A percentile compares a stretch with the other conserved stretches of the same genome.
phyloP scores from a whole-genome alignment of 30 jellyfish, hydroid and myxozoan species.

The Aurelia sp. region DNA sequence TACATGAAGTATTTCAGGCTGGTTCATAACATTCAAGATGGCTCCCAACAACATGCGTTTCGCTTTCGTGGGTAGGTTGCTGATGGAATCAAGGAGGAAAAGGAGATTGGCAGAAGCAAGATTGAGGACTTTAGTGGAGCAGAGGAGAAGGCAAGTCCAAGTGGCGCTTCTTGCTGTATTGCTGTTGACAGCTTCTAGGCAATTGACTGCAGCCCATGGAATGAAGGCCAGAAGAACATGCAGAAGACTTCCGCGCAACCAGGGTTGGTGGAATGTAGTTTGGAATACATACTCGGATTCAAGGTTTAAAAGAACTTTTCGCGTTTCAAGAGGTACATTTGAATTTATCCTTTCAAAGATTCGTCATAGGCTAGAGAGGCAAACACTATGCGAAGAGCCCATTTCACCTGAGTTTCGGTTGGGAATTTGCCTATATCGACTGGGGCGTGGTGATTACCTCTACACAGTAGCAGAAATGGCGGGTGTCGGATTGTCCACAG shows the following conservation, averaged over 20 bases:
- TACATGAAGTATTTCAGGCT: slow-evolving; percentile 1
- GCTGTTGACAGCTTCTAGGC: slow-evolving; percentile 5
- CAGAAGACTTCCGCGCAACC: slow-evolving; percentile 6
- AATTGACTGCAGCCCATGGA: neutral
- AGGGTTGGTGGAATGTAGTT: slow-evolving; percentile 39
- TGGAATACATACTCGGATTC: slow-evolving; percentile 20
- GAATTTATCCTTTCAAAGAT: slow-evolving; percentile 24
- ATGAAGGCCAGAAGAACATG: neutral
- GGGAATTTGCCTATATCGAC: slow-evolving; percentile 40
- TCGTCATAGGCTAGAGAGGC: slow-evolving; percentile 5
- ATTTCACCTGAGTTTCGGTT: slow-evolving; percentile 37
- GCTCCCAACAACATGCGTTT: slow-evolving; percentile 5
- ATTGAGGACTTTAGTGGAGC: too few relatives aligned
- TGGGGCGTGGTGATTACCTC: slow-evolving; percentile 46
- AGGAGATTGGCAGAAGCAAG: too few relatives aligned
- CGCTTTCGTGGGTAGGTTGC: neutral
- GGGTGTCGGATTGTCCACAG: slow-evolving; percentile 60
- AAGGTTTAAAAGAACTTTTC: slow-evolving; percentile 33
- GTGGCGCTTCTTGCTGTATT: neutral
- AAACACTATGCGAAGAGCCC: slow-evolving; percentile 46
- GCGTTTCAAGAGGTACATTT: slow-evolving; percentile 17
- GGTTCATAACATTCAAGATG: neutral
- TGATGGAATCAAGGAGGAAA: too few relatives aligned
- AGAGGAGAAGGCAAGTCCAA: neutral
- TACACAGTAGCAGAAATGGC: slow-evolving; percentile 70